Evolutionary conservation across 2,797 vertebrate species (phyloP), one percentile per base, ranked within the genome.

Genomic region (Paedocypris micromegethes): DNA sequence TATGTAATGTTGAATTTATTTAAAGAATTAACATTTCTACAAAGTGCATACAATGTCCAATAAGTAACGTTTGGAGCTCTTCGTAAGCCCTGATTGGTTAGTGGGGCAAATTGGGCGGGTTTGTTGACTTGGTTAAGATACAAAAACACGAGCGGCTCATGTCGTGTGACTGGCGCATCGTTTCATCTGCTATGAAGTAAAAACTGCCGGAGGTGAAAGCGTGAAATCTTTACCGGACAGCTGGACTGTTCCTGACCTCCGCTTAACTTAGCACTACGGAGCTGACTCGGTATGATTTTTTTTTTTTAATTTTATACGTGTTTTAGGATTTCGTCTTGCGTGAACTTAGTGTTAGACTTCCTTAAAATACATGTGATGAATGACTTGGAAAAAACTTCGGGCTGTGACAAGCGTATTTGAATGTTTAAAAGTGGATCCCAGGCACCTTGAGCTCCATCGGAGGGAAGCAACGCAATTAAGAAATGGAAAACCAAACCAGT

Each of bases 401-500:
- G 23, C 23, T 23, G 23, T 23, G 23, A 23, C 23, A 23, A 23
- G 1, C 23, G 23, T 41, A 3, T 44, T 39, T 40, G 0, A 40
- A 5, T 46, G 52, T 56, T 46, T 68, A 39, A 44, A 5, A 52
- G 8, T 52, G 4, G 42, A 4, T 52, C 41, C 5, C 2, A 23
- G 42, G 9, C 45, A 38, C 7, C 43, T 60, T 42, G 2, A 40
- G 48, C 9, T 68, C 7, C 6, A 9, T 40, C 41, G 8, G 55
- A 58, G 41, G 53, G 8, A 56, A 54, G 60, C 9, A 6, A 63
- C 9, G 45, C 47, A 58, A 51, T 37, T 3, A 58, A 58, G 37
- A 52, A 52, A 57, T 47, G 45, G 4, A 39, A 41, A 55, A 42
- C 55, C 37, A 46, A 86, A 87, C 86, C 85, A 77, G 86, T 86